phyloP scores from a whole-genome alignment of 2,888 invertebrate genomes.

The Pteria penguin region DNA sequence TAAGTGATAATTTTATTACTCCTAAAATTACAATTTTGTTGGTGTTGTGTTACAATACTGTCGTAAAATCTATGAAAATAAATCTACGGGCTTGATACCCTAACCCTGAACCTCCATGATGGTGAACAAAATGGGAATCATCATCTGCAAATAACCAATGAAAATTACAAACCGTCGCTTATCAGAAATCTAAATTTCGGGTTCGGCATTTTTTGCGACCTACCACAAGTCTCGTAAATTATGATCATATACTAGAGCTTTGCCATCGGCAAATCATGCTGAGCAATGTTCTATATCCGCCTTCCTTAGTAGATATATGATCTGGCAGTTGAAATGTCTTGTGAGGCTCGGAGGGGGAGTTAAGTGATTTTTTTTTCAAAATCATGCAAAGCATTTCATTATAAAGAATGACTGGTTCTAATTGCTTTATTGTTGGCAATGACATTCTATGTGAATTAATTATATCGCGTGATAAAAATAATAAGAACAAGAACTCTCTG shows the following conservation, averaged over 20 bases:
- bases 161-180: conserved; percentile 1
- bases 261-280: neutral
- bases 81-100: no score
- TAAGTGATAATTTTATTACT: no score
- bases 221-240: conserved; percentile 19
- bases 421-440: no score
- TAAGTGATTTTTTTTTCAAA: no score
- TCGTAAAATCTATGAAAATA: neutral
- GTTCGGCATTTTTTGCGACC: conserved; percentile 13
- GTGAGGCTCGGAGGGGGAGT: neutral
- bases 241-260: neutral
- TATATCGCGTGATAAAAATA: no score
- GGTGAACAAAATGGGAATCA: neutral
- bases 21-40: neutral
- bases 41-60: neutral
- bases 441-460: no score
- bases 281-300: neutral
- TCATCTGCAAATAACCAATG: conserved; percentile 13
- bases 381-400: no score
- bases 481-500: no score
- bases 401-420: no score
- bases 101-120: no score
- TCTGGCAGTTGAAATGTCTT: neutral
- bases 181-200: conserved; percentile 11
- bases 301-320: neutral